These are phyloP conservation scores for Onychostoma macrolepis DNA, from an alignment of 2,113 vertebrate species.

Conservation along the genomic window DNA sequence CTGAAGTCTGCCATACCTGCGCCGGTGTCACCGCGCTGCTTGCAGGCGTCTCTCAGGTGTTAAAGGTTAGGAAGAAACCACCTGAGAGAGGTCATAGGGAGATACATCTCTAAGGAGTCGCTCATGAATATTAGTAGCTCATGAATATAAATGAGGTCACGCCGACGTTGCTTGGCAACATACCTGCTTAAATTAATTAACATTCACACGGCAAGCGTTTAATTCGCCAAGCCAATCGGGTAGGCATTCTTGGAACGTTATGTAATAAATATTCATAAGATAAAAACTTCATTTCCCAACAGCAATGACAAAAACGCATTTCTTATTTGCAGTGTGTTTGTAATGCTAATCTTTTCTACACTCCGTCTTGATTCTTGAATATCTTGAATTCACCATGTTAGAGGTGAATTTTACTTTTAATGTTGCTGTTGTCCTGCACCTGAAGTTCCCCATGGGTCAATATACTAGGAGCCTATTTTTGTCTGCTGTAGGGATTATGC, in stretches of 20 bases:
- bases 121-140: background rate
- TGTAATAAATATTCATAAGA: constrained; percentile 21
- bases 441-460: background rate
- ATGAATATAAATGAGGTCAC: background rate
- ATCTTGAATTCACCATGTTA: background rate
- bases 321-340: background rate
- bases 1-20: constrained; percentile 55
- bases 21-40: constrained; percentile 4
- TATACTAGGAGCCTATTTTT: background rate
- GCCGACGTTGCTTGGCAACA: background rate
- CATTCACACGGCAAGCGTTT: background rate
- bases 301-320: background rate
- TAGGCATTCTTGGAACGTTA: background rate
- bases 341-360: background rate
- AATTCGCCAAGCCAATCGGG: background rate
- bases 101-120: background rate
- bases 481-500: background rate
- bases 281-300: background rate
- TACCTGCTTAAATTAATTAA: background rate
- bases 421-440: background rate
- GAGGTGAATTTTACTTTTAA: background rate
- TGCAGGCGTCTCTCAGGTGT: background rate
- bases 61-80: constrained; percentile 57
- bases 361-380: background rate
- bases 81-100: background rate